Base-by-base conservation (phyloP, 35 echinoderm and acorn worm genomes). In the Strongylocentrotus purpuratus region DNA sequence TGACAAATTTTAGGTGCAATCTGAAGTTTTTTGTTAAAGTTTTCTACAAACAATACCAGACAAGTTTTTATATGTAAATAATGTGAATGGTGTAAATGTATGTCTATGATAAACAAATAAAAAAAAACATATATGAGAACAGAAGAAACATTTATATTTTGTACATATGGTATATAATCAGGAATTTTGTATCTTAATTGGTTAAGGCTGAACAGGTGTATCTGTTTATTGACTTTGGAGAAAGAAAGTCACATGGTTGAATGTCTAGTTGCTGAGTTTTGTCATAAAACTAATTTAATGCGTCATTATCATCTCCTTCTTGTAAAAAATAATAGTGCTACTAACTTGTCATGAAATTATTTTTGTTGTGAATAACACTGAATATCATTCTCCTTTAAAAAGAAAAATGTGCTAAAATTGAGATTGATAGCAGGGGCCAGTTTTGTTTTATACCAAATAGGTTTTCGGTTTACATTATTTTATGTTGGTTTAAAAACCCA, bases 51-150 rank as follows among this genome's bases (percentile, higher is more conserved):
- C 65, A 78, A 78, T 78, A 78, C 65, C 22, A 22, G 20, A n/a
- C 17, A 78, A 78, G 65, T 78, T 78, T 78, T 78, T n/a, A 78
- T 78, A 78, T 78, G 65, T 78, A 78, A 78, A 78, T 78, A 78
- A 78, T 78, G 65, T 78, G 65, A 78, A 78, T 78, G 65, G 20
- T 78, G 65, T 78, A 78, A 28, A 78, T 78, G 22, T 78, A 78
- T 78, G 65, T 78, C 65, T 78, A 78, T 22, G 65, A 78, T 78
- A 25, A 78, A 78, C 65, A 78, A 28, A 59, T 55, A 59, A 2
- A 14, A 59, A 59, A 11, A 78, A 55, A 55, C 50, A 6, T 78
- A 78, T 78, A 78, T 78, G 25, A 78, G 65, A 55, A 55, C 65
- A 78, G 65, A 78, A 78, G 17, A 28, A 78, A 28, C 65, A 78